Conservation (phyloP, 2,888 invertebrate species). For the Asteroscopus sphinx region DNA sequence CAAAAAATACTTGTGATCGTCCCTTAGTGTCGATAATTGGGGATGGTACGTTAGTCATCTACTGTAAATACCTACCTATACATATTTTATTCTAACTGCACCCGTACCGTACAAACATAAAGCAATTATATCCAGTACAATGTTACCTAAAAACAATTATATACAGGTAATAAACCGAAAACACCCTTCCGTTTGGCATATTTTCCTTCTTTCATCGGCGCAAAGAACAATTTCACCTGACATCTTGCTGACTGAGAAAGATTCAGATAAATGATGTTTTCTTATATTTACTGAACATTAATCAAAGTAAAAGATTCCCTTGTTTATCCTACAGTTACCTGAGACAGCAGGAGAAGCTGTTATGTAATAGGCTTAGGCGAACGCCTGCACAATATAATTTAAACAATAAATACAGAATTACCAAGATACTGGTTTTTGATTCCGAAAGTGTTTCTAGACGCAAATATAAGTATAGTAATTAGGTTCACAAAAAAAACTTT, state of each 20-base stretch:
- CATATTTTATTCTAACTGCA: too few species aligned
- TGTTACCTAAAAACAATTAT: background rate
- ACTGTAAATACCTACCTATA: too few species aligned
- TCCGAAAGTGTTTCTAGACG: background rate
- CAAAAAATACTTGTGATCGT: too few species aligned
- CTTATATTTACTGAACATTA: conserved; percentile 50
- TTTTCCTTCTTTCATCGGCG: conserved; percentile 30
- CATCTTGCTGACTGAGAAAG: conserved; percentile 46
- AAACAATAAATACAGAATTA: conserved; percentile 36
- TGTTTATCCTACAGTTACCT: conserved; percentile 53
- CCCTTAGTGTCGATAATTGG: too few species aligned
- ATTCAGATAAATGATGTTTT: conserved; percentile 37
- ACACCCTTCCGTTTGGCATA: background rate
- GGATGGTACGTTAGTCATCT: too few species aligned
- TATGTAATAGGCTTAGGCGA: conserved; percentile 35
- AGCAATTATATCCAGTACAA: too few species aligned
- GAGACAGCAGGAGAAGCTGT: conserved; percentile 36
- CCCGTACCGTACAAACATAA: too few species aligned
- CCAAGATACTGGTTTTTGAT: conserved; percentile 11
- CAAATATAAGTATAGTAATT: too few species aligned
- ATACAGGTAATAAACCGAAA: conserved; percentile 6
- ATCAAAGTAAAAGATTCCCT: conserved; percentile 52
- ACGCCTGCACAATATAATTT: conserved; percentile 37
- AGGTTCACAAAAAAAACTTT: too few species aligned
- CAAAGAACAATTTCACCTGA: conserved; percentile 42